Conservation (phyloP, 2,888 invertebrate species). For the Xestobium rufovillosum region DNA sequence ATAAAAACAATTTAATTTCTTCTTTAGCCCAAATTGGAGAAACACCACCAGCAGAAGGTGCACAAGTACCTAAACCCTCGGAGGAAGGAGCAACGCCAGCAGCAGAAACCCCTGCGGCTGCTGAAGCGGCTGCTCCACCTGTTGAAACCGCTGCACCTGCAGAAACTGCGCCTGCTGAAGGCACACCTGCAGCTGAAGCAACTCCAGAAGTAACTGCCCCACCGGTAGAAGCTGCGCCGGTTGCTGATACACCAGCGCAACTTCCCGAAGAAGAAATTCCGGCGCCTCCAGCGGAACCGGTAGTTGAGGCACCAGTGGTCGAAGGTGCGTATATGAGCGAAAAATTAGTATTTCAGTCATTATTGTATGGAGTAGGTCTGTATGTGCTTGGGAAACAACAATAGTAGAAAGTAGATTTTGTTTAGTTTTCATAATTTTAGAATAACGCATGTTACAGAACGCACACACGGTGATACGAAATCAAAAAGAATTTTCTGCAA, state of each 20-base stretch:
- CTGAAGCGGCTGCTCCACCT: conserved; percentile 22
- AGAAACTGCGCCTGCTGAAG: conserved; percentile 21
- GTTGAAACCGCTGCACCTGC: conserved; percentile 15
- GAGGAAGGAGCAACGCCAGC: conserved; percentile 18
- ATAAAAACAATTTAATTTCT: too few relatives aligned
- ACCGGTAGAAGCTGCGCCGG: conserved; percentile 28
- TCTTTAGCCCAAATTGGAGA: conserved; percentile 1
- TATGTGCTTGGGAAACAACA: conserved; percentile 9
- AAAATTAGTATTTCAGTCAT: not conserved
- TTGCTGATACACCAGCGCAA: too few relatives aligned
- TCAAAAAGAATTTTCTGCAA: too few relatives aligned
- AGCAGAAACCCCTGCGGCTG: conserved; percentile 29
- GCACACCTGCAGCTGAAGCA: conserved; percentile 24
- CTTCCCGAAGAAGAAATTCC: too few relatives aligned
- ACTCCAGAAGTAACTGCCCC: conserved; percentile 34
- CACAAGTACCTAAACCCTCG: conserved; percentile 4
- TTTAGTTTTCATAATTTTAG: too few relatives aligned
- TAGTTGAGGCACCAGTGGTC: conserved; percentile 19
- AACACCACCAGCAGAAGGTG: conserved; percentile 14
- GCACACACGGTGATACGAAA: too few relatives aligned
- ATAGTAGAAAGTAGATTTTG: too few relatives aligned
- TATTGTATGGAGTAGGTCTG: not conserved
- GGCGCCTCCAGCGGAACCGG: conserved; percentile 22
- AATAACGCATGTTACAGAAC: too few relatives aligned
- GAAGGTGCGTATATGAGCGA: conserved; percentile 21